Evolutionary conservation across 2,113 vertebrate species (phyloP).

Genomic region (Salminus brasiliensis): DNA sequence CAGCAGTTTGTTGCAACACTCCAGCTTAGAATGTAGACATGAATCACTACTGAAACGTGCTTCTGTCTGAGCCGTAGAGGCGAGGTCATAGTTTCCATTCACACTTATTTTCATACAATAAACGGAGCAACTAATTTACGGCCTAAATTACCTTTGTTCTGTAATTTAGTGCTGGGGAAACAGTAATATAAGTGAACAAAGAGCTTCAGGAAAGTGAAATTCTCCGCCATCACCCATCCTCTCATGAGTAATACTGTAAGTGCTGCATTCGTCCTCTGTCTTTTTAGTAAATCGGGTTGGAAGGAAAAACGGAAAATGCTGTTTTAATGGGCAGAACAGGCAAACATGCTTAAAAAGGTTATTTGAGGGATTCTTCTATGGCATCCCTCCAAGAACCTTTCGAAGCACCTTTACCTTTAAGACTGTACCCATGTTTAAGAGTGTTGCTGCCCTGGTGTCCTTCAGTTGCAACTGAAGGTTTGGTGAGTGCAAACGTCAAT

Average conservation of each 20-base stretch:
- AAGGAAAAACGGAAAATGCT: slow-evolving; percentile 66
- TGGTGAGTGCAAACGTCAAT: slow-evolving; percentile 15
- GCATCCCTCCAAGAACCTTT: no score
- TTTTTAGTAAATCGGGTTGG: slow-evolving; percentile 26
- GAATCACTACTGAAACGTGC: not conserved
- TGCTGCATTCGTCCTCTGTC: slow-evolving; percentile 23
- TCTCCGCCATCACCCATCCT: not conserved
- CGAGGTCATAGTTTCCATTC: not conserved
- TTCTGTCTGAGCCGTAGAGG: not conserved
- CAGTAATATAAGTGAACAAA: not conserved
- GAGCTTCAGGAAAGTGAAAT: not conserved
- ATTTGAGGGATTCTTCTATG: no score
- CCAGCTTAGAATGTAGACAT: not conserved
- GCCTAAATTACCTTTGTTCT: slow-evolving; percentile 6
- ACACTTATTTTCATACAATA: not conserved
- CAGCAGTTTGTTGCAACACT: slow-evolving; percentile 7
- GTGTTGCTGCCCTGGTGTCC: not conserved
- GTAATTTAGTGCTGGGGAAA: not conserved
- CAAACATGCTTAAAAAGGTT: slow-evolving; percentile 2
- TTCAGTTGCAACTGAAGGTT: slow-evolving; percentile 14
- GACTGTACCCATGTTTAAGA: no score
- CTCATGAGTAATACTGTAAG: slow-evolving; percentile 6
- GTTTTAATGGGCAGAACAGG: slow-evolving; percentile 60
- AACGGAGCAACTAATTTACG: not conserved
- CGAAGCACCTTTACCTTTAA: no score